Conservation (phyloP, 1,140 invertebrate genomes). For the Spodoptera frugiperda region DNA sequence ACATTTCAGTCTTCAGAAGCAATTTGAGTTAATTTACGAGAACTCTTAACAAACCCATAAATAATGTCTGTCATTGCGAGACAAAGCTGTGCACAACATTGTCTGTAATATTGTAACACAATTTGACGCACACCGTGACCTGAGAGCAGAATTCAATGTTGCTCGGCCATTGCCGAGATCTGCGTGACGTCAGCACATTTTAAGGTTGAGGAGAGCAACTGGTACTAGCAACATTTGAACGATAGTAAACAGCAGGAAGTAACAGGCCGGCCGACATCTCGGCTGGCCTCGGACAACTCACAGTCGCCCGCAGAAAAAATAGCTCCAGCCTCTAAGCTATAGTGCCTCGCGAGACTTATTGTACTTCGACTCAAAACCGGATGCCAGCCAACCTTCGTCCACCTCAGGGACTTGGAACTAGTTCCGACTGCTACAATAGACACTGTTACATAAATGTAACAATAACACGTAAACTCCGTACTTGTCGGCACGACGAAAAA, state of each 20-base stretch:
- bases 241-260: constrained; percentile 55
- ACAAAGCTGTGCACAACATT: constrained; percentile 6
- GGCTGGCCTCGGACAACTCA: constrained; percentile 46
- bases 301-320: constrained; percentile 54
- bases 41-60: neutral
- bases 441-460: constrained; percentile 41
- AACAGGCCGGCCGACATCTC: constrained; percentile 49
- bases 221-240: constrained; percentile 19
- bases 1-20: neutral
- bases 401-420: constrained; percentile 59
- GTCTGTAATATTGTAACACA: constrained; percentile 1
- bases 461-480: constrained; percentile 19
- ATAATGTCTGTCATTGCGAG: neutral
- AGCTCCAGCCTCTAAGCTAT: neutral
- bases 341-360: constrained; percentile 56
- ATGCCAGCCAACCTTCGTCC: constrained; percentile 53
- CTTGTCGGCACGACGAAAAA: neutral
- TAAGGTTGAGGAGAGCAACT: constrained; percentile 35
- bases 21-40: constrained; percentile 10
- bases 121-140: constrained; percentile 7
- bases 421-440: constrained; percentile 57
- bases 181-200: constrained; percentile 9
- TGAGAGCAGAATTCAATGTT: constrained; percentile 16
- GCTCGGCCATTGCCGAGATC: constrained; percentile 1
- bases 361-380: constrained; percentile 53